Percentiles rank a stretch among this genome's conserved stretches.
Conservation (phyloP, 2,888 invertebrate genomes). For the Erynnis tages region DNA sequence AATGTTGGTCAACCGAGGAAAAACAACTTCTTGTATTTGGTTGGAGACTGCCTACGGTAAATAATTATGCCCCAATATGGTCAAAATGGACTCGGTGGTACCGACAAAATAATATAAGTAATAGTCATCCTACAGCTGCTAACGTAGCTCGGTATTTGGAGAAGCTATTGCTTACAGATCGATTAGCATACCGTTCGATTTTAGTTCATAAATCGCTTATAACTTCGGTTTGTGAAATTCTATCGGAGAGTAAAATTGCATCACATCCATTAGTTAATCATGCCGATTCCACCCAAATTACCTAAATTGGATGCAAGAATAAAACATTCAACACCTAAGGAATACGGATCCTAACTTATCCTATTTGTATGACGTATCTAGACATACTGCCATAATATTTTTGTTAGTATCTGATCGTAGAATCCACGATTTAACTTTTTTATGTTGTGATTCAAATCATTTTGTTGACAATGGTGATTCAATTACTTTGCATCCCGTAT, state of each 20-base stretch:
- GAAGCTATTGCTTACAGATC: conserved; percentile 23
- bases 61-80: conserved; percentile 29
- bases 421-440: conserved; percentile 33
- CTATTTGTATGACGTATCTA: conserved; percentile 29
- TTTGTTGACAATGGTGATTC: conserved; percentile 25
- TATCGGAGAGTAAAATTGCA: conserved; percentile 24
- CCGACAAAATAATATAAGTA: conserved; percentile 7
- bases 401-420: conserved; percentile 33
- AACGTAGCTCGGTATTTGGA: conserved; percentile 30
- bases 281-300: conserved; percentile 18
- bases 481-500: conserved; percentile 30
- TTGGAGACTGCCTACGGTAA: conserved; percentile 31
- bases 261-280: conserved; percentile 27
- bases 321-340: conserved; percentile 20
- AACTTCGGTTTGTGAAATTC: conserved; percentile 30
- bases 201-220: conserved; percentile 35
- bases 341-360: conserved; percentile 1
- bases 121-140: conserved; percentile 9
- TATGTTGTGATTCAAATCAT: conserved; percentile 26
- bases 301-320: conserved; percentile 32
- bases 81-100: conserved; percentile 28
- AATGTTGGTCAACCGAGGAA: conserved; percentile 25
- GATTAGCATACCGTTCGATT: conserved; percentile 32
- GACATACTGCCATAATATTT: conserved; percentile 26
- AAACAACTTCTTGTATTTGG: conserved; percentile 20